Conservation (phyloP, 2,797 vertebrate species). For the Falco cherrug region DNA sequence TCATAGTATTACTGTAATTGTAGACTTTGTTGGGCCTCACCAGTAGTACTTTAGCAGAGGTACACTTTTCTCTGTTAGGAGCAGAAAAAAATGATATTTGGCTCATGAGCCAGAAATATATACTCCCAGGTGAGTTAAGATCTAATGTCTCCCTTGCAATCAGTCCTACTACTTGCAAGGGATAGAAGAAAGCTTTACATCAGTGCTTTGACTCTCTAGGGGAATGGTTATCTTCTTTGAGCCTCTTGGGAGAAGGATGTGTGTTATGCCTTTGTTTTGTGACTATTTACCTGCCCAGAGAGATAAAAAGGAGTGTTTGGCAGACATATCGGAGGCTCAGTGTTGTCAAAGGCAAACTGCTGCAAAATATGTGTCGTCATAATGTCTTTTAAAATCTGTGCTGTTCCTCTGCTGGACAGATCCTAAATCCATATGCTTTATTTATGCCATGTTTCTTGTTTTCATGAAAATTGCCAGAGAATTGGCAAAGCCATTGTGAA, state of each 20-base stretch:
- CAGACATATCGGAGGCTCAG: background rate
- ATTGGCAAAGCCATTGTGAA: background rate
- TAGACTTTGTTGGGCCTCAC: background rate
- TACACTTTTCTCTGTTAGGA: background rate
- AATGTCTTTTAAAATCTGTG: background rate
- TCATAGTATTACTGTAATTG: background rate
- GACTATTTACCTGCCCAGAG: background rate
- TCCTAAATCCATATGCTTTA: background rate
- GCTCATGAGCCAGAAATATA: background rate
- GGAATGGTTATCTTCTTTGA: background rate
- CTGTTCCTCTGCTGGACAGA: background rate
- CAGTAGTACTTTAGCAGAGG: background rate
- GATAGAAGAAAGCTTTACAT: background rate
- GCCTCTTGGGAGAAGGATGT: background rate
- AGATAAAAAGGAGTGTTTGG: background rate
- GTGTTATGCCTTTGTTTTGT: background rate
- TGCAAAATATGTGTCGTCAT: background rate
- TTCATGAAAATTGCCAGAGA: background rate
- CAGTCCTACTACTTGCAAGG: background rate
- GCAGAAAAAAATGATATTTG: background rate
- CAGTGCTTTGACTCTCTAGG: background rate
- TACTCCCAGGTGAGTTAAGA: background rate
- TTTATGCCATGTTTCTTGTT: background rate
- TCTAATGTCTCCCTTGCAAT: background rate
- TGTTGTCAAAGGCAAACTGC: background rate